A percentile compares a stretch with the other conserved stretches of the same genome.
phyloP scores from a whole-genome alignment of 2,113 vertebrate genomes.

The Corythornis vintsioides region DNA sequence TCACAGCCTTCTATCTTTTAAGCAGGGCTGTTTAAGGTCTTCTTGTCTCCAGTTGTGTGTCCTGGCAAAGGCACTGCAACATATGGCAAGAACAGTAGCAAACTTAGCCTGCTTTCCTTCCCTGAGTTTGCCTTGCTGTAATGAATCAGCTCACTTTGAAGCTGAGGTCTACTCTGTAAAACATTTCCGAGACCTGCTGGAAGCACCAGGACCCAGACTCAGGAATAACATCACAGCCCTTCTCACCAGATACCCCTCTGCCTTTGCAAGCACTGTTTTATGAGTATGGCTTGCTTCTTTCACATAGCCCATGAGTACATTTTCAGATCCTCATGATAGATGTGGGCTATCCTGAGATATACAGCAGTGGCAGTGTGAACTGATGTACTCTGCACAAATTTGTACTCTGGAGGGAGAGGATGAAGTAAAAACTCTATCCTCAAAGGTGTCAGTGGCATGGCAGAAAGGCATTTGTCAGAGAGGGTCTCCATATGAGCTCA shows the following conservation, averaged over 20 bases:
- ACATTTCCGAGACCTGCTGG: neutral
- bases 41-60: neutral
- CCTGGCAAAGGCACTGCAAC: too few species aligned
- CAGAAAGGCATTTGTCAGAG: neutral
- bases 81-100: neutral
- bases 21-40: neutral
- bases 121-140: neutral
- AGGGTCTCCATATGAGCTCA: neutral
- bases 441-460: neutral
- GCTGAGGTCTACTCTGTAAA: neutral
- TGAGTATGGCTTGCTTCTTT: neutral
- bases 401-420: neutral
- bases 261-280: accelerated
- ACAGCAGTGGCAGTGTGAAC: neutral
- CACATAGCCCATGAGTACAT: neutral
- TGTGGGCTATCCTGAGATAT: neutral
- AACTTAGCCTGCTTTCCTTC: neutral
- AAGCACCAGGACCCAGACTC: neutral
- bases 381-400: neutral
- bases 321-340: neutral
- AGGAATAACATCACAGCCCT: neutral
- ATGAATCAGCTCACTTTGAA: neutral
- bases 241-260: neutral
- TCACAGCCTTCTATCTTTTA: neutral
- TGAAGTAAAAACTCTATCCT: neutral